Evolutionary conservation across 2,888 invertebrate genomes (phyloP).

Genomic region (Maniola hyperantus): DNA sequence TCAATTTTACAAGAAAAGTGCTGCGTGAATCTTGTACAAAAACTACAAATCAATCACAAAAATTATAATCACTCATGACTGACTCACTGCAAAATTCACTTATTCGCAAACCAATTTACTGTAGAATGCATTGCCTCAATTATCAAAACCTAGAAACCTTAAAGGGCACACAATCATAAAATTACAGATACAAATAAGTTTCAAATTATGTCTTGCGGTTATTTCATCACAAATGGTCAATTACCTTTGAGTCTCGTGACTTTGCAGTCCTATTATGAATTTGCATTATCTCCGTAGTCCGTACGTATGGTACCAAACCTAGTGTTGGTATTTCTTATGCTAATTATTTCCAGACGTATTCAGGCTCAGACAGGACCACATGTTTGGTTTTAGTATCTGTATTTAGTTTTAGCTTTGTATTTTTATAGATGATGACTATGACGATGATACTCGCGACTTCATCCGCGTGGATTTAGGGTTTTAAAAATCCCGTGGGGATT

Average conservation of each 20-base stretch:
- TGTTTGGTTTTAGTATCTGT: neutral
- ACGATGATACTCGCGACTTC: too few species aligned
- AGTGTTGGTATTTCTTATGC: neutral
- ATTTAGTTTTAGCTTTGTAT: too few species aligned
- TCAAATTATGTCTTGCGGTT: slow-evolving; percentile 44
- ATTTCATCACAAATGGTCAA: slow-evolving; percentile 42
- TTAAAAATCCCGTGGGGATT: too few species aligned
- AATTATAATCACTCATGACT: slow-evolving; percentile 17
- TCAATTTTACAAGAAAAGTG: too few species aligned
- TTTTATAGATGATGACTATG: too few species aligned
- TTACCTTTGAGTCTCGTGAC: slow-evolving; percentile 42
- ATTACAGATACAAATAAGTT: slow-evolving; percentile 43
- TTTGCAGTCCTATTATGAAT: slow-evolving; percentile 26
- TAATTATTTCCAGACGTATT: neutral
- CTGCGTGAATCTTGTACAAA: too few species aligned
- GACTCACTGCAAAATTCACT: slow-evolving; percentile 34
- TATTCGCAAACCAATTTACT: slow-evolving; percentile 38
- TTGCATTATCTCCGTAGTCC: slow-evolving; percentile 17
- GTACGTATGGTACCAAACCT: slow-evolving; percentile 1
- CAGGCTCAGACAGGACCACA: neutral
- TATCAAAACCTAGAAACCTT: slow-evolving; percentile 37
- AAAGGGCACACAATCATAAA: slow-evolving; percentile 45
- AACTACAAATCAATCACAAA: slow-evolving; percentile 1
- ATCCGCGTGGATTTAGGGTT: too few species aligned
- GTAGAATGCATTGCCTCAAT: slow-evolving; percentile 35